Evolutionary conservation across 2,113 vertebrate species (phyloP), one percentile per base, ranked within the genome.

Genomic region (Cacatua alba): DNA sequence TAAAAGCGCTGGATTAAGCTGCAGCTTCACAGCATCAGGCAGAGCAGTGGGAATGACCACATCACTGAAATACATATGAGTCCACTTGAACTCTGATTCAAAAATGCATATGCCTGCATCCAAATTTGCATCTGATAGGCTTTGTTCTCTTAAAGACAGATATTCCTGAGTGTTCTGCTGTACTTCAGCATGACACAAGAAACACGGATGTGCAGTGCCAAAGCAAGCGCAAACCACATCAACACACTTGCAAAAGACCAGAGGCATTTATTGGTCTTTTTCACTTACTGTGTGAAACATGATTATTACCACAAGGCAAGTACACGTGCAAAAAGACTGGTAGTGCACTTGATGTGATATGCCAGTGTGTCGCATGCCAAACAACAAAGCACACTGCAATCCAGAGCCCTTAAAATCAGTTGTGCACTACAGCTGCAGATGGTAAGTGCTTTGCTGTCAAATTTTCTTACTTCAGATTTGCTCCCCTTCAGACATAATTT

Each of bases 361-460:
- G 33, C n/a, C 74, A 67, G 28, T 12, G 17, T 35, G 41, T 20
- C 1, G 1, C 3, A 0, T 33, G 29, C 35, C 4, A 3, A 75
- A 17, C 63, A 63, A 33, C 13, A 37, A 43, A 52, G 37, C 48
- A 33, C 8, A 26, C 44, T 48, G 37, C 48, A 37, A 15, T n/a
- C 41, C 3, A 6, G 60, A 71, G 35, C 41, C 53, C 43, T 75
- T 75, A 52, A 79, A 64, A 84, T 35, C 43, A 44, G 2, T 39
- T 33, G 20, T 51, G 25, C 21, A 2, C 49, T 75, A 44, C 33
- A 48, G 63, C 31, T 79, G 68, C 62, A n/a, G 55, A 39, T 10
- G 6, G 0, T 28, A 60, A 68, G 25, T 41, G 28, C 51, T 53
- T 75, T 10, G 1, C 41, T 63, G 33, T 57, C 4, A 1, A 35